These are phyloP conservation scores for Tragelaphus strepsiceros DNA, from an alignment of 2,113 vertebrate genomes.

Conservation along the genomic window DNA sequence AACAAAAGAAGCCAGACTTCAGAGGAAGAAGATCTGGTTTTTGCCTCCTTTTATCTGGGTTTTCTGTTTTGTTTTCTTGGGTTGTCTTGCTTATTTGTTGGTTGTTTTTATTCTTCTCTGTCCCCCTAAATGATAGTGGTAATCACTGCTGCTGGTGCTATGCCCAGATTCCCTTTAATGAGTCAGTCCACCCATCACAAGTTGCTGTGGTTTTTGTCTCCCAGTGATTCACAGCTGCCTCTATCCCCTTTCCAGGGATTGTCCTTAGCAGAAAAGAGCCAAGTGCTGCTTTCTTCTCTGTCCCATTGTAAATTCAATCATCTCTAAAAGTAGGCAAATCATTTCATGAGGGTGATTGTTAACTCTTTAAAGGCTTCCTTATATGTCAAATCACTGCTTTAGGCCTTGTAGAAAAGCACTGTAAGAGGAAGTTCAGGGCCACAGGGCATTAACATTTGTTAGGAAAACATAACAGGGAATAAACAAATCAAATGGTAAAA, in stretches of 20 bases:
- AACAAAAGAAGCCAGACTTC: neutral
- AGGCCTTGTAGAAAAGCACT: neutral
- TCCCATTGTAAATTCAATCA: neutral
- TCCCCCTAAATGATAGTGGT: neutral
- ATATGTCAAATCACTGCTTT: neutral
- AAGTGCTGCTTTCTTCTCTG: slow-evolving; percentile 11
- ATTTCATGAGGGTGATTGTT: neutral
- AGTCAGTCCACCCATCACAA: neutral
- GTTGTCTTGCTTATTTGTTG: neutral
- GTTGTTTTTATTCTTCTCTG: neutral
- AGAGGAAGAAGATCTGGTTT: neutral
- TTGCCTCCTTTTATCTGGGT: neutral
- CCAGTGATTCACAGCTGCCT: neutral
- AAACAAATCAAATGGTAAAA: neutral
- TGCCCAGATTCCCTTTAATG: neutral
- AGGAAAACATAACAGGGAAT: neutral
- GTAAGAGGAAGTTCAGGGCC: neutral
- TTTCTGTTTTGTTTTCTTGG: neutral
- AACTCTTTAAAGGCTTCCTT: neutral
- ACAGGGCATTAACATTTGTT: neutral
- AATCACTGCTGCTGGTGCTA: neutral
- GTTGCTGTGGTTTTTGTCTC: neutral
- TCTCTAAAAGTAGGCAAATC: slow-evolving; percentile 17
- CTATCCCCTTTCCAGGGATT: neutral
- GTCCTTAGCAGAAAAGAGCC: neutral